Evolutionary conservation across 2,888 invertebrate species (phyloP).

Genomic region (Sphaerophoria taeniata): DNA sequence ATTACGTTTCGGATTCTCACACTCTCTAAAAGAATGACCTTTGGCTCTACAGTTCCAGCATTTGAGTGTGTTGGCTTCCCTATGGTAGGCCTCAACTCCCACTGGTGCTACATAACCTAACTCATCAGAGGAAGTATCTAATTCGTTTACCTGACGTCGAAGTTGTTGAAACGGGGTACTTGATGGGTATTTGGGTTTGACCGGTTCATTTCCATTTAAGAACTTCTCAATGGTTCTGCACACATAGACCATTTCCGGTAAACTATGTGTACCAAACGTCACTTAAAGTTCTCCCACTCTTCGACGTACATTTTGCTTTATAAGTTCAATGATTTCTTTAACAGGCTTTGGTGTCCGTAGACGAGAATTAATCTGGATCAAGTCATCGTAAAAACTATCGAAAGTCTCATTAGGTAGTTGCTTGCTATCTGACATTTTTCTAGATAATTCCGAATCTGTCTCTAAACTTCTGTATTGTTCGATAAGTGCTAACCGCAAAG

Average conservation of each 20-base stretch:
- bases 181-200: no score
- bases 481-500: conserved; percentile 4
- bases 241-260: no score
- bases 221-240: no score
- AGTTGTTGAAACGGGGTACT: no score
- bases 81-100: no score
- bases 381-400: conserved; percentile 8
- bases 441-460: neutral
- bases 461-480: neutral
- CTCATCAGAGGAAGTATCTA: no score
- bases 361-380: neutral
- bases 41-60: no score
- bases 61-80: no score
- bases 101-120: no score
- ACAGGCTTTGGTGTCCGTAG: neutral
- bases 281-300: neutral
- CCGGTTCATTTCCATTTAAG: no score
- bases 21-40: conserved; percentile 6
- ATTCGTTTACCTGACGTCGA: no score
- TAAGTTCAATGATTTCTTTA: neutral
- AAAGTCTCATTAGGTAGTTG: neutral
- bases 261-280: neutral
- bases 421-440: neutral
- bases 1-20: conserved; percentile 12
- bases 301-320: conserved; percentile 5